A percentile compares a stretch with the other conserved stretches of the same genome.
These are phyloP conservation scores for Ceraclea dissimilis DNA, from an alignment of 2,888 invertebrate genomes.

Conservation along the genomic window DNA sequence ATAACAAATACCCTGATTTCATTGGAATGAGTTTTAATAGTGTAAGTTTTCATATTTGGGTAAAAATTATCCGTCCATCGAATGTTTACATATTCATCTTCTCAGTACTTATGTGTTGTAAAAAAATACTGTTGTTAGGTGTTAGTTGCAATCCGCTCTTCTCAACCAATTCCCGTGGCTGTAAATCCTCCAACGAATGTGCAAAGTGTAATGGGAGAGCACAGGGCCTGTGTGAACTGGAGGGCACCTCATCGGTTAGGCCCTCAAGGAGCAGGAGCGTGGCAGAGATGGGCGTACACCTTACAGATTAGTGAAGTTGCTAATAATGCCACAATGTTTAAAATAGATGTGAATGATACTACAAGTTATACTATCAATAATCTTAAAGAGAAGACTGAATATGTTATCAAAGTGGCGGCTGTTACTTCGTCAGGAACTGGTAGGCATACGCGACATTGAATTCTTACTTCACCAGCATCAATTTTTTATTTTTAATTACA, in stretches of 20 bases:
- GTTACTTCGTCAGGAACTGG: conserved; percentile 63
- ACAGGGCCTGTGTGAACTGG: conserved; percentile 75
- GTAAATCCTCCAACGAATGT: conserved; percentile 71
- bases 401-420: conserved; percentile 72
- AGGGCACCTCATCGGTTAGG: conserved; percentile 67
- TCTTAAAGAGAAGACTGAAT: conserved; percentile 67
- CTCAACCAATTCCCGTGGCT: conserved; percentile 74
- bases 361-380: conserved; percentile 59
- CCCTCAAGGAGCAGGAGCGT: conserved; percentile 62
- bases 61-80: no score
- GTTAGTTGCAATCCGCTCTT: conserved; percentile 54
- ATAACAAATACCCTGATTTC: conserved; percentile 61
- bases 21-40: conserved; percentile 33
- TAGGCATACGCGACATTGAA: conserved; percentile 26
- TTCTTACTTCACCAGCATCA: no score
- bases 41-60: conserved; percentile 26
- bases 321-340: conserved; percentile 27
- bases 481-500: no score
- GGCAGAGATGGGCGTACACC: conserved; percentile 72
- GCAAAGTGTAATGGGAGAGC: conserved; percentile 73
- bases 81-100: no score
- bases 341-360: conserved; percentile 49
- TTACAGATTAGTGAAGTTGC: conserved; percentile 55
- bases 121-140: conserved; percentile 18
- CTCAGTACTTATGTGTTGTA: not conserved